phyloP scores from a whole-genome alignment of 2,888 invertebrate species.

The Drosophila anomalipes region DNA sequence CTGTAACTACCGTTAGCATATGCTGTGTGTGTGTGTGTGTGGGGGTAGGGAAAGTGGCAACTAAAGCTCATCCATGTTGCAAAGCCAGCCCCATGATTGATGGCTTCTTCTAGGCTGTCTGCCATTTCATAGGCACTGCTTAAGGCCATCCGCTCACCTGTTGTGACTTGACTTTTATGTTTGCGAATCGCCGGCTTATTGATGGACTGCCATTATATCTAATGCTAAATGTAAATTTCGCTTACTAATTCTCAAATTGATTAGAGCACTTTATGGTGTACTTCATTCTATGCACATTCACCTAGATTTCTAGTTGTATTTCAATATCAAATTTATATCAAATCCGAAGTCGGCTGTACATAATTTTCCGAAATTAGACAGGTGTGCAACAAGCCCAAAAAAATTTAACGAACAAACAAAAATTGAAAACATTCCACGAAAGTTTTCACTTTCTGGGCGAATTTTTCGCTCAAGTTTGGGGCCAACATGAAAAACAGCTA shows the following conservation, averaged over 20 bases:
- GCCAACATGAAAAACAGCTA: constrained; percentile 69
- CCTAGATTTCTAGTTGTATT: not conserved
- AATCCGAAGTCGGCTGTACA: not conserved
- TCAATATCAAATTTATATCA: not conserved
- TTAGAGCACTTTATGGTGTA: not conserved
- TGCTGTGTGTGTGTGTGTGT: constrained; percentile 32
- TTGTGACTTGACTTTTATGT: constrained; percentile 44
- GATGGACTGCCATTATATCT: not conserved
- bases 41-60: not conserved
- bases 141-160: constrained; percentile 54
- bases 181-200: not conserved
- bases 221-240: constrained; percentile 2
- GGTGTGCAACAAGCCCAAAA: not conserved
- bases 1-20: constrained; percentile 58
- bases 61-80: constrained; percentile 42
- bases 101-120: constrained; percentile 45
- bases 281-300: not conserved
- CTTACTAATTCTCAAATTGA: not conserved
- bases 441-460: constrained; percentile 59
- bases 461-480: constrained; percentile 15
- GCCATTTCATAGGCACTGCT: constrained; percentile 32
- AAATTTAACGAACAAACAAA: constrained; percentile 18
- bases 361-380: not conserved
- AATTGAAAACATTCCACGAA: constrained; percentile 36
- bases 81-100: constrained; percentile 62